Evolutionary conservation across 2,797 vertebrate species (phyloP).

Genomic region (Alfaro cultratus): DNA sequence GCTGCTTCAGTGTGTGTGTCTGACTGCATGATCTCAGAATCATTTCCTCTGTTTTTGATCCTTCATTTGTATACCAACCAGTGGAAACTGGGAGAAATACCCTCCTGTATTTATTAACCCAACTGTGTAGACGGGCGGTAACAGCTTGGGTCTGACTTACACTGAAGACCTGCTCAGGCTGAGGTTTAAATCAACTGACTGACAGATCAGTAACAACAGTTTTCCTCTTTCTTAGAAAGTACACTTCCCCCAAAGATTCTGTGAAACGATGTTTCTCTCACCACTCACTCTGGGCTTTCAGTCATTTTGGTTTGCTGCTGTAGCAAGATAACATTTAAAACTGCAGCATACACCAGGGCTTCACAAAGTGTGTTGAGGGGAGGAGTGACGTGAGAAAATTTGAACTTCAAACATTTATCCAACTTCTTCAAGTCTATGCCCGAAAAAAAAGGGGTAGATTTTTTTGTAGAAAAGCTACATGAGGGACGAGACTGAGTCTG

Average conservation of each 20-base stretch:
- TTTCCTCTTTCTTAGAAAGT: background rate
- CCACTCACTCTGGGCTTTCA: background rate
- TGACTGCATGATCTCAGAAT: conserved; percentile 3
- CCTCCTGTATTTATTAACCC: background rate
- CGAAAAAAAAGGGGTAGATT: too few relatives aligned
- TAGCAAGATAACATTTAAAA: background rate
- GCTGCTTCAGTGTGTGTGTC: background rate
- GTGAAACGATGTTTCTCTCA: background rate
- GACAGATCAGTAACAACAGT: background rate
- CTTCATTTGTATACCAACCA: background rate
- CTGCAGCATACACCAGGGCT: background rate
- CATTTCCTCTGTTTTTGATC: conserved; percentile 8
- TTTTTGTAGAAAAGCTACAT: too few relatives aligned
- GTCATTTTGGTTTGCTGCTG: background rate
- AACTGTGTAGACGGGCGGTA: background rate
- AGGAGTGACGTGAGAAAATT: too few relatives aligned
- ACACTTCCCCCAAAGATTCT: background rate
- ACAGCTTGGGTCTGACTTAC: background rate
- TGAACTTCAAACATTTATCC: too few relatives aligned
- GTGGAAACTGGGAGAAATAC: background rate
- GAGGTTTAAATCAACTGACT: background rate
- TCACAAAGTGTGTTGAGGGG: background rate
- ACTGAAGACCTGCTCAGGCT: background rate
- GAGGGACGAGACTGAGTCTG: too few relatives aligned
- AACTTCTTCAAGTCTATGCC: too few relatives aligned